Conservation (phyloP, 2,797 vertebrate species). For the Orientallactaga sibirica region DNA sequence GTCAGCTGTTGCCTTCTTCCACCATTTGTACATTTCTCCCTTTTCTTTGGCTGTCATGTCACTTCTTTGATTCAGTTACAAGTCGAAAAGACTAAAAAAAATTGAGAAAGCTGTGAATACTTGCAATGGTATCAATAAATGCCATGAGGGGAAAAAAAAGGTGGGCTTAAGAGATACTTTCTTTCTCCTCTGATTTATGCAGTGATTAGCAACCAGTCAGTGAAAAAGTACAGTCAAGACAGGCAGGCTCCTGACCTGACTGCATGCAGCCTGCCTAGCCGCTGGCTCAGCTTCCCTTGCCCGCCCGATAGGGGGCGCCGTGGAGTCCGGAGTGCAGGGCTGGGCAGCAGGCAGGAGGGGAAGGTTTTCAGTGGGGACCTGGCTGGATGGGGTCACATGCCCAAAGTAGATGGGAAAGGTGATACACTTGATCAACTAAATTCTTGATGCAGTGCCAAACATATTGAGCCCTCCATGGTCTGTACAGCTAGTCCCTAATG, state of each 20-base stretch:
- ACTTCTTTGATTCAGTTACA: neutral
- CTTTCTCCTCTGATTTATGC: neutral
- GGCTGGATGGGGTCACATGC: neutral
- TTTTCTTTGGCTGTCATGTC: neutral
- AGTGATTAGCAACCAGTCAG: neutral
- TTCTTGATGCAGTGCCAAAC: neutral
- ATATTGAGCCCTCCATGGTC: neutral
- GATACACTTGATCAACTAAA: neutral
- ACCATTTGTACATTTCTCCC: neutral
- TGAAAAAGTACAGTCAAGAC: neutral
- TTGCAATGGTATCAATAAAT: neutral
- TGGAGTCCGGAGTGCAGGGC: neutral
- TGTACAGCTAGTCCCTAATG: neutral
- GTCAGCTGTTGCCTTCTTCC: neutral
- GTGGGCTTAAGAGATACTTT: too few relatives aligned
- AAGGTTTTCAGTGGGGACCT: neutral
- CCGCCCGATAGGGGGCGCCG: neutral
- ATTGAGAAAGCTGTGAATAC: neutral
- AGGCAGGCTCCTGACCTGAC: neutral
- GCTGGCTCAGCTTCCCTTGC: neutral
- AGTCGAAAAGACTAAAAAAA: neutral
- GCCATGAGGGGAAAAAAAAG: too few relatives aligned
- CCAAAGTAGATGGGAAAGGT: neutral
- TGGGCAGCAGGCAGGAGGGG: neutral
- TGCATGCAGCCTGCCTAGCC: neutral